Evolutionary conservation across 2,113 vertebrate species (phyloP).

Genomic region (Perca fluviatilis): DNA sequence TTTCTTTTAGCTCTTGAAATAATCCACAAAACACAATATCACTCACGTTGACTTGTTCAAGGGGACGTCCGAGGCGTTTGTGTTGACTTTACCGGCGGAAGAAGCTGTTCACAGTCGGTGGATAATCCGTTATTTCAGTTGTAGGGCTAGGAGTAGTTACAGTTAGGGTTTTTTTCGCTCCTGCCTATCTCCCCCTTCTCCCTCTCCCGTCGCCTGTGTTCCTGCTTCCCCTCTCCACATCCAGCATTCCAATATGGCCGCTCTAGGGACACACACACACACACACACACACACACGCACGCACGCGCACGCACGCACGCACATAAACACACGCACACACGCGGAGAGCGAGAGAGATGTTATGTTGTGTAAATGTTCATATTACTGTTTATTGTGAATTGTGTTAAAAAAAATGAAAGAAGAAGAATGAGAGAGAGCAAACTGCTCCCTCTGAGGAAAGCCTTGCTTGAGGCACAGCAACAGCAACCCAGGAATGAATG

Average conservation of each 20-base stretch:
- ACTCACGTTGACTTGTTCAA: slow-evolving; percentile 66
- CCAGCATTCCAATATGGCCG: slow-evolving; percentile 83
- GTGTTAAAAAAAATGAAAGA: too few species aligned
- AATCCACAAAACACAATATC: slow-evolving; percentile 44
- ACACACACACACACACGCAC: not conserved
- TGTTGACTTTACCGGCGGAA: slow-evolving; percentile 40
- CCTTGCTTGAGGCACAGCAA: slow-evolving; percentile 26
- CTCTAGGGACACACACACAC: slow-evolving; percentile 40
- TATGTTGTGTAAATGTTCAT: too few species aligned
- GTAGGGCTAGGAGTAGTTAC: slow-evolving; percentile 32
- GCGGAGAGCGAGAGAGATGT: not conserved
- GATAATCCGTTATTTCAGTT: slow-evolving; percentile 58
- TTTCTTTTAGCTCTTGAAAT: slow-evolving; percentile 52
- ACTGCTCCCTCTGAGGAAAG: slow-evolving; percentile 31
- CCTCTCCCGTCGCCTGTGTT: slow-evolving; percentile 62
- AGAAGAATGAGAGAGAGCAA: not conserved
- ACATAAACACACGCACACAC: not conserved
- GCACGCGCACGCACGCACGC: too few species aligned
- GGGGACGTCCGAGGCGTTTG: slow-evolving; percentile 36
- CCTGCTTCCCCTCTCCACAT: slow-evolving; percentile 77
- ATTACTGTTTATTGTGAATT: too few species aligned
- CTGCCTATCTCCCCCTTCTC: slow-evolving; percentile 37
- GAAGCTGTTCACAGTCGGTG: slow-evolving; percentile 4
- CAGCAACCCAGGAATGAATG: slow-evolving; percentile 49
- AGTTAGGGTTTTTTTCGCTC: slow-evolving; percentile 44